Evolutionary conservation across 2,888 invertebrate genomes (phyloP).

Genomic region (Harpalus rubripes): DNA sequence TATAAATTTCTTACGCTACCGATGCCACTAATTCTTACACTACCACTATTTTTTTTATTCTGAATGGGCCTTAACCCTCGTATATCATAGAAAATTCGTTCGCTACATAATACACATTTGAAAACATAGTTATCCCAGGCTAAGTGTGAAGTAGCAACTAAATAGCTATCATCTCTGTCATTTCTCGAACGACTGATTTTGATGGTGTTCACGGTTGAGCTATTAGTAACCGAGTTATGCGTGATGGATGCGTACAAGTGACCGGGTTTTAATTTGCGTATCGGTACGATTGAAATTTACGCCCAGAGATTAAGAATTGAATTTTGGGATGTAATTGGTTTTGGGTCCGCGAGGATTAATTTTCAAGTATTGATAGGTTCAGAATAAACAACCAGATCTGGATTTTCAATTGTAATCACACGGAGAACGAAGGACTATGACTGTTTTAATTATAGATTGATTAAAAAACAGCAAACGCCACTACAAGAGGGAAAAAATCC

Average conservation of each 20-base stretch:
- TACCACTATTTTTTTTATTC: too few relatives aligned
- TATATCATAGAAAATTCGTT: too few relatives aligned
- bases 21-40: too few relatives aligned
- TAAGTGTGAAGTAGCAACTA: background rate
- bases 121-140: too few relatives aligned
- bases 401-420: constrained; percentile 3
- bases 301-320: constrained; percentile 42
- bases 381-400: background rate
- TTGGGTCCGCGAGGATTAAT: constrained; percentile 19
- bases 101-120: too few relatives aligned
- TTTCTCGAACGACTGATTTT: background rate
- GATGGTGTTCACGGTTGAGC: background rate
- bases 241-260: constrained; percentile 7
- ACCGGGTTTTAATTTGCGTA: constrained; percentile 30
- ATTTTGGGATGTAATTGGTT: constrained; percentile 38
- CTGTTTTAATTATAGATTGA: background rate
- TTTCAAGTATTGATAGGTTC: constrained; percentile 45
- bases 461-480: background rate
- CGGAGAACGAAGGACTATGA: background rate
- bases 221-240: background rate
- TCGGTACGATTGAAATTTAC: constrained; percentile 22
- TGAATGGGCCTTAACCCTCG: too few relatives aligned
- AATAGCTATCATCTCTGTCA: background rate
- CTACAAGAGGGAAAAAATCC: too few relatives aligned
- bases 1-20: too few relatives aligned